A percentile compares a stretch with the other conserved stretches of the same genome.
These are phyloP conservation scores for Psittacara wagleri DNA, from an alignment of 2,113 vertebrate species.

Conservation along the genomic window DNA sequence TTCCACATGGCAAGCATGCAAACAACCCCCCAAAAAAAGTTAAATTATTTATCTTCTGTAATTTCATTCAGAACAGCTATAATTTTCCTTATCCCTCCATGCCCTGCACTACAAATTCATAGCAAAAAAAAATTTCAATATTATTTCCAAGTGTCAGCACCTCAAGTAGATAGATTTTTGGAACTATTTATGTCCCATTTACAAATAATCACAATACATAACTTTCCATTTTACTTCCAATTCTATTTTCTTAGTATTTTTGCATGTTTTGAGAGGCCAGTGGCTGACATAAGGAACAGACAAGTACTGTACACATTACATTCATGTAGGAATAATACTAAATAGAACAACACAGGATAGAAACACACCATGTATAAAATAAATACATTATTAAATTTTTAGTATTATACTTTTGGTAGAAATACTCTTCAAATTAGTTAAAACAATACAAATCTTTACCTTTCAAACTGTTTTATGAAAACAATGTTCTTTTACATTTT, in stretches of 20 bases:
- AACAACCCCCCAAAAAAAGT: not conserved
- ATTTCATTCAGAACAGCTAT: not conserved
- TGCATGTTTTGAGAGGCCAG: not conserved
- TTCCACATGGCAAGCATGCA: slow-evolving; percentile 62
- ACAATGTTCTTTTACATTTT: not conserved
- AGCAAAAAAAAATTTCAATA: not conserved
- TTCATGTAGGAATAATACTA: not conserved
- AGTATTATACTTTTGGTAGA: not conserved
- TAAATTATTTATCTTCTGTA: not conserved
- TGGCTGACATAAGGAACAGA: not conserved
- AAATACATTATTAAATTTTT: not conserved
- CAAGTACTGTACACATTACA: not conserved
- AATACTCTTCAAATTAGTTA: not conserved
- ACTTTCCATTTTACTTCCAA: not conserved
- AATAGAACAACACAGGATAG: not conserved
- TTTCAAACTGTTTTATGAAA: not conserved
- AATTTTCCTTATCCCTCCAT: not conserved
- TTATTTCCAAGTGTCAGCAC: not conserved
- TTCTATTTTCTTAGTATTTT: not conserved
- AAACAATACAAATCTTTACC: not conserved
- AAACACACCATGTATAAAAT: not conserved
- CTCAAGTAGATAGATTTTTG: not conserved
- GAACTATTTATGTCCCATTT: not conserved
- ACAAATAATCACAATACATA: not conserved
- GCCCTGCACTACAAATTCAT: not conserved